phyloP scores from a whole-genome alignment of 2,888 invertebrate species.

The Exephanes ischioxanthus region DNA sequence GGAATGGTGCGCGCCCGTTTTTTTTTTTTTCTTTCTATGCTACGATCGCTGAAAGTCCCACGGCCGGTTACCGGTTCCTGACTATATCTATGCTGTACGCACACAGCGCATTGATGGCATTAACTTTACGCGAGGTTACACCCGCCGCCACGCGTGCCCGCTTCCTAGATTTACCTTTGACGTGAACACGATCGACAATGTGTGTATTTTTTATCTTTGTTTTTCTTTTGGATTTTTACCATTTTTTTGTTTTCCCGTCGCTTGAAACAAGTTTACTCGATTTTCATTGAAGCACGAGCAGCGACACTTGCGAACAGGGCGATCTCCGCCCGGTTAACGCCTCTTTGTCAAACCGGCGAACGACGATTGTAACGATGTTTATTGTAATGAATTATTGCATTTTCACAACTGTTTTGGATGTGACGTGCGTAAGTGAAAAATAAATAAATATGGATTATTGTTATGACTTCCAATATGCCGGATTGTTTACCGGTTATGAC shows the following conservation, averaged over 20 bases:
- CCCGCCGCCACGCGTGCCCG: neutral
- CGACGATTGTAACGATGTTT: neutral
- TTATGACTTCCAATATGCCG: neutral
- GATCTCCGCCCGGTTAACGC: neutral
- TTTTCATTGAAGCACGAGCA: slow-evolving; percentile 1
- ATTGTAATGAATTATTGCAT: neutral
- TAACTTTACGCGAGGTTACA: slow-evolving; percentile 5
- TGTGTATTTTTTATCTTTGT: neutral
- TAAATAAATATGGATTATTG: neutral
- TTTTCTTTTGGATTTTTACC: neutral
- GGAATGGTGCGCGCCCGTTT: slow-evolving; percentile 1
- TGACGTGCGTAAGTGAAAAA: neutral
- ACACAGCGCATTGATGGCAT: slow-evolving; percentile 17
- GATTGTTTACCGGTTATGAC: neutral
- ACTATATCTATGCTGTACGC: neutral
- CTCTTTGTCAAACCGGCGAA: neutral
- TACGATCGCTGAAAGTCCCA: slow-evolving; percentile 39
- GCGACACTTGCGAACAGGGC: neutral
- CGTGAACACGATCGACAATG: neutral
- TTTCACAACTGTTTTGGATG: neutral
- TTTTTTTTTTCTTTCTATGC: slow-evolving; percentile 3
- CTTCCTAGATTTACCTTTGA: slow-evolving; percentile 36
- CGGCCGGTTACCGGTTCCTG: slow-evolving; percentile 44
- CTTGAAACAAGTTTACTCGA: neutral
- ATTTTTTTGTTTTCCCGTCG: neutral